Base-by-base conservation (phyloP, 2,797 vertebrate genomes). In the Apogon hyalosoma region DNA sequence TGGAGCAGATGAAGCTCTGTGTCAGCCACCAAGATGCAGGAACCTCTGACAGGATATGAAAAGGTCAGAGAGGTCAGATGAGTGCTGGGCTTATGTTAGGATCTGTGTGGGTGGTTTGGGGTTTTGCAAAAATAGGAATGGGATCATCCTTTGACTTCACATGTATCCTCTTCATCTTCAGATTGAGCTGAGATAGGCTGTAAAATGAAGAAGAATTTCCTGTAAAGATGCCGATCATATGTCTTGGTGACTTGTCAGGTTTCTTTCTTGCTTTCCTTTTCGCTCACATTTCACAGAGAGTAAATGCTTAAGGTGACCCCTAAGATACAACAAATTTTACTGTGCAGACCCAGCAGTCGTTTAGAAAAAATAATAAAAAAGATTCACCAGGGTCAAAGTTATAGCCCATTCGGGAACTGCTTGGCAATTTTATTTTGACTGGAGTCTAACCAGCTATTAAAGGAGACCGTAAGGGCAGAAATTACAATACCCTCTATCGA, bases 11-110 rank as follows among this genome's bases (percentile, higher is more conserved):
- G 41, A 66, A 60, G 56, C 14, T 40, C 13, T 36, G 13, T 48
- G 62, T 59, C 75, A 33, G 36, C 50, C 63, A 40, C n/a, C 18
- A 52, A 83, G 41, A 40, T 6, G 39, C 62, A 67, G 60, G 50
- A 47, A 60, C 72, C 40, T 79, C 63, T 78, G 79, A 76, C 77
- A 78, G 85, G 83, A 85, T 81, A 69, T 83, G 75, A 63, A 48
- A n/a, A 66, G 73, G 83, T 75, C 73, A 48, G 11, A 77, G 73
- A 75, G 79, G 82, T 79, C 75, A 63, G 4, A 7, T 5, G 38
- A 63, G 63, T 48, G 21, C 19, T 10, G 45, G 36, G 60, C 33
- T 77, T 65, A 70, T 59, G 60, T 53, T 39, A 19, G 21, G 61
- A 63, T 68, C 59, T 64, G 45, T 53, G 72, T 69, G 62, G 72